Base-by-base conservation (phyloP, 1,140 invertebrate genomes). In the Coboldia fuscipes region DNA sequence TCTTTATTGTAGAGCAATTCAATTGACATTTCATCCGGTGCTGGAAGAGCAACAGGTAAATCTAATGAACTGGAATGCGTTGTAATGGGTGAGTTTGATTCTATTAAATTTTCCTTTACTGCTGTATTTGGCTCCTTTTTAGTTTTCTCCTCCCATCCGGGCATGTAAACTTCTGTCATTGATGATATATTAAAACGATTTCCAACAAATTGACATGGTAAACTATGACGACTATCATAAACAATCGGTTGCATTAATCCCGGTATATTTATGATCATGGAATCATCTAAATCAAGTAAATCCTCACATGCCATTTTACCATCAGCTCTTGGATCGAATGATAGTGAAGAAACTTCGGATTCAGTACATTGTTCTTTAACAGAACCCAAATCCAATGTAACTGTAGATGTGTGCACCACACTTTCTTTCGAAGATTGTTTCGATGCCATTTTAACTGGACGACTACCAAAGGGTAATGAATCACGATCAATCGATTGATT, bases 241-340 rank as follows among this genome's bases (percentile, higher is more conserved):
- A 28, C 8, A n/a, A 36, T 39, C 35, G 18, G 26, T 41, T 7
- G 23, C 31, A 13, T 42, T 41, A 29, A 40, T 34, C 16, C 32
- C 41, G 46, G 44, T 42, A 10, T 5, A 23, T 12, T 23, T 23
- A 23, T 7, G 6, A 48, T 59, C 39, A 57, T 61, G 50, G 60
- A 59, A 41, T 63, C 66, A 42, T 68, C 63, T 37, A 73, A 56
- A 43, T 64, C 66, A 7, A 65, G 57, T 39, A 75, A 47, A 57
- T 75, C 66, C 55, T 74, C 70, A 46, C 68, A 72, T 4, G 66
- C 70, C 46, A 61, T 61, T 35, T 63, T 68, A 21, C 56, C 60
- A 1, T 48, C 42, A 30, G 58, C 42, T 16, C 58, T 52, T 19
- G 55, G 57, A 37, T 59, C 60, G 42, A 63, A 66, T 38, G 68